Percentiles rank a stretch among this genome's conserved stretches.
These are phyloP conservation scores for Acheta domesticus DNA, from an alignment of 2,888 invertebrate genomes.

Conservation along the genomic window DNA sequence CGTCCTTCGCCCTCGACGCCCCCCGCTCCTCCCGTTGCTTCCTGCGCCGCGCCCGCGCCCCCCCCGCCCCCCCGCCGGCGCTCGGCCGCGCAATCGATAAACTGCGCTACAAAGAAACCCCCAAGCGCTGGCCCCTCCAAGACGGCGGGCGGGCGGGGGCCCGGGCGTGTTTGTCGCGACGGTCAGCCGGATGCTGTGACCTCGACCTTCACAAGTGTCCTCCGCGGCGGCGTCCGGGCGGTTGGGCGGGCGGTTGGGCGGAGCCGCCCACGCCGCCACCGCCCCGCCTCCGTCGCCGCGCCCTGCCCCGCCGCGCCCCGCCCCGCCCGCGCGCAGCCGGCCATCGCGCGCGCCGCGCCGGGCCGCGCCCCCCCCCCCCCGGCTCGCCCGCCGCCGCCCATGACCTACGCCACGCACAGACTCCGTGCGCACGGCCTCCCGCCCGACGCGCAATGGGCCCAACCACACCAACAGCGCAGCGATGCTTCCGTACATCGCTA, in stretches of 20 bases:
- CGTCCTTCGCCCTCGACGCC: too few relatives aligned
- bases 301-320: neutral
- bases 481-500: too few relatives aligned
- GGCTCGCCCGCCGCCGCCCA: neutral
- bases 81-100: too few relatives aligned
- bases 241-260: neutral
- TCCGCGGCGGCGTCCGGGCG: neutral
- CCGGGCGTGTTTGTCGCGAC: neutral
- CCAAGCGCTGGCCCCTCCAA: neutral
- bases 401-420: neutral
- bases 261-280: neutral
- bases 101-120: too few relatives aligned
- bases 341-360: neutral
- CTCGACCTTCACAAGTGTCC: neutral
- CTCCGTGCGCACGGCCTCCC: neutral
- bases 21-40: too few relatives aligned
- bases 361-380: neutral
- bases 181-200: conserved; percentile 18
- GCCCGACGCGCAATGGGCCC: neutral
- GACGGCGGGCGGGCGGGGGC: neutral
- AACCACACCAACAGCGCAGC: neutral
- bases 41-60: too few relatives aligned
- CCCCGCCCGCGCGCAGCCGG: neutral
- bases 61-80: too few relatives aligned
- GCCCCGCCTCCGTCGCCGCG: neutral